Evolutionary conservation across 2,888 invertebrate species (phyloP).

Genomic region (Drosophila paranaensis): DNA sequence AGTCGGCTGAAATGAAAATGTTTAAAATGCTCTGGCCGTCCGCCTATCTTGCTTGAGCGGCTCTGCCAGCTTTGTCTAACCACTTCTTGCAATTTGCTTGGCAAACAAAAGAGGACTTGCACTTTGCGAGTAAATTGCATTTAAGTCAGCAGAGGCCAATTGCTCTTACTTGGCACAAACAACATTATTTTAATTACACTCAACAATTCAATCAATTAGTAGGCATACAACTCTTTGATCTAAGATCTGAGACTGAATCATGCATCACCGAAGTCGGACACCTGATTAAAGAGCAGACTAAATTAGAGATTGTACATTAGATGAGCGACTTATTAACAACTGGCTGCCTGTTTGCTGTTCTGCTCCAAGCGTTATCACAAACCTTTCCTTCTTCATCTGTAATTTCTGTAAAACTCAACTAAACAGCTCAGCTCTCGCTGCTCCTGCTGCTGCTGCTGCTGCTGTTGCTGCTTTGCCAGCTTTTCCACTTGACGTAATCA

Average conservation of each 20-base stretch:
- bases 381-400: constrained; percentile 2
- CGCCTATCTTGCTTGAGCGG: not conserved
- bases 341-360: not conserved
- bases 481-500: constrained; percentile 43
- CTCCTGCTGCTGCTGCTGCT: not conserved
- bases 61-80: constrained; percentile 12
- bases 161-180: not conserved
- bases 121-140: constrained; percentile 14
- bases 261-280: not conserved
- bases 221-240: not conserved
- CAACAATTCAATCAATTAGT: constrained; percentile 5
- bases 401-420: constrained; percentile 17
- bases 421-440: constrained; percentile 8
- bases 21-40: constrained; percentile 35
- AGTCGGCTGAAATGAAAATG: constrained; percentile 63
- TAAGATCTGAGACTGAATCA: not conserved
- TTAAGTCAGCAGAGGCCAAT: not conserved
- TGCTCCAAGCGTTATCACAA: constrained; percentile 20
- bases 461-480: not conserved
- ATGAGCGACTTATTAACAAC: not conserved
- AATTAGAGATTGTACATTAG: constrained; percentile 13
- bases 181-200: constrained; percentile 9
- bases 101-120: constrained; percentile 17
- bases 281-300: constrained; percentile 11
- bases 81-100: constrained; percentile 2